Conservation (phyloP, 2,113 vertebrate species). For the Neotoma lepida region DNA sequence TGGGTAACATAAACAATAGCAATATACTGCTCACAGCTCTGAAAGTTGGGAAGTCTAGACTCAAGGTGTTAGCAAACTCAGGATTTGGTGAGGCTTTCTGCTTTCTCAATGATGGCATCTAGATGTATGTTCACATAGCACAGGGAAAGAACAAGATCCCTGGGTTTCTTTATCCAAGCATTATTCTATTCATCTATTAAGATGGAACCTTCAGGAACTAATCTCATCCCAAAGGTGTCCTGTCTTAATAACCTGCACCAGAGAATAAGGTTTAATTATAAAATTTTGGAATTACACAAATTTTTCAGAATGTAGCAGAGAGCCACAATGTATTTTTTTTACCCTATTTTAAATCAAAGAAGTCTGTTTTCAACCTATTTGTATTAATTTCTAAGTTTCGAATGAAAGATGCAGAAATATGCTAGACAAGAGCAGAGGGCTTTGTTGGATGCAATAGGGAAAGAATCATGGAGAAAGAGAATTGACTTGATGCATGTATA, state of each 20-base stretch:
- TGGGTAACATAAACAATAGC: background rate
- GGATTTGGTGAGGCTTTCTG: background rate
- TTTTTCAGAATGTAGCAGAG: background rate
- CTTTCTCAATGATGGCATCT: background rate
- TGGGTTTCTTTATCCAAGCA: background rate
- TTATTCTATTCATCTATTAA: background rate
- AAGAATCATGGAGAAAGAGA: background rate
- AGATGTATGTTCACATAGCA: background rate
- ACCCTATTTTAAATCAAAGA: background rate
- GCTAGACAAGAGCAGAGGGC: background rate
- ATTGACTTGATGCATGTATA: background rate
- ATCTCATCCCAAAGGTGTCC: background rate
- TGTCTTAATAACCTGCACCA: background rate
- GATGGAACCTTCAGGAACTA: background rate
- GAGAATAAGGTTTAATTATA: background rate
- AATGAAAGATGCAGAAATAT: background rate
- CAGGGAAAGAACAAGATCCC: background rate
- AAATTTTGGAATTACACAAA: background rate
- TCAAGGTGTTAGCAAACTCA: background rate
- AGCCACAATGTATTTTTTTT: background rate
- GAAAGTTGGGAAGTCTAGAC: background rate
- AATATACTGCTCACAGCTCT: background rate
- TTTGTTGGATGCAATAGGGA: background rate
- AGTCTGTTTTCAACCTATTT: background rate
- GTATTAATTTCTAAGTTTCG: background rate